A percentile compares a stretch with the other conserved stretches of the same genome.
Evolutionary conservation across 2,797 vertebrate species (phyloP).

Genomic region (Nasua narica): DNA sequence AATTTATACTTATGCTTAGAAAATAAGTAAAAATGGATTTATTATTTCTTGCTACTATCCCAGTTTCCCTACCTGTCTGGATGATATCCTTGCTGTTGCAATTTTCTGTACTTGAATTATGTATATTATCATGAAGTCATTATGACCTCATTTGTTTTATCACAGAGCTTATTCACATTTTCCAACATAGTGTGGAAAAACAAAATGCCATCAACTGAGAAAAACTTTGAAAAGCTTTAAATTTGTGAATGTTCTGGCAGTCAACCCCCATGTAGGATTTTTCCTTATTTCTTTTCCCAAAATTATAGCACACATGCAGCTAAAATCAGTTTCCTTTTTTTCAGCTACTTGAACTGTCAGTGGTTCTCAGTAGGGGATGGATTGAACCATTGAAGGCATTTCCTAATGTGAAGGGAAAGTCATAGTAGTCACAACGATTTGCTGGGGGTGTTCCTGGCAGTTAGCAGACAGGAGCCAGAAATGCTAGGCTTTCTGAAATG

Average conservation of each 20-base stretch:
- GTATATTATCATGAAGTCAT: not conserved
- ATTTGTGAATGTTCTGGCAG: not conserved
- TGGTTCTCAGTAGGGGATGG: not conserved
- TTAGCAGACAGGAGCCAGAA: not conserved
- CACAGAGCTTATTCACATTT: not conserved
- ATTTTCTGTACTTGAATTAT: not conserved
- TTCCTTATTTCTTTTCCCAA: not conserved
- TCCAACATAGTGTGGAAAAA: slow-evolving; percentile 53
- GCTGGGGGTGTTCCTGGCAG: not conserved
- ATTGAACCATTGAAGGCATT: not conserved
- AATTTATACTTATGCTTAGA: not conserved
- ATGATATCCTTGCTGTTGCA: slow-evolving; percentile 36
- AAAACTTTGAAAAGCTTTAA: slow-evolving; percentile 36
- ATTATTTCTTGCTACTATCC: not conserved
- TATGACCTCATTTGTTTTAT: slow-evolving; percentile 54
- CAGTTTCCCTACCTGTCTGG: not conserved
- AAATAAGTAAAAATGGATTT: not conserved
- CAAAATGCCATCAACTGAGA: not conserved
- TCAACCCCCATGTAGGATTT: not conserved
- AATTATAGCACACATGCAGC: slow-evolving; percentile 12
- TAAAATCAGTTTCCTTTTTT: slow-evolving; percentile 4
- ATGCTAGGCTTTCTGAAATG: not conserved
- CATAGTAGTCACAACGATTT: not conserved
- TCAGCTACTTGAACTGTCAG: not conserved
- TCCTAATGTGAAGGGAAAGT: not conserved